A percentile compares a stretch with the other conserved stretches of the same genome.
phyloP scores from a whole-genome alignment of 2,888 invertebrate species.

The Nomada ferruginata region DNA sequence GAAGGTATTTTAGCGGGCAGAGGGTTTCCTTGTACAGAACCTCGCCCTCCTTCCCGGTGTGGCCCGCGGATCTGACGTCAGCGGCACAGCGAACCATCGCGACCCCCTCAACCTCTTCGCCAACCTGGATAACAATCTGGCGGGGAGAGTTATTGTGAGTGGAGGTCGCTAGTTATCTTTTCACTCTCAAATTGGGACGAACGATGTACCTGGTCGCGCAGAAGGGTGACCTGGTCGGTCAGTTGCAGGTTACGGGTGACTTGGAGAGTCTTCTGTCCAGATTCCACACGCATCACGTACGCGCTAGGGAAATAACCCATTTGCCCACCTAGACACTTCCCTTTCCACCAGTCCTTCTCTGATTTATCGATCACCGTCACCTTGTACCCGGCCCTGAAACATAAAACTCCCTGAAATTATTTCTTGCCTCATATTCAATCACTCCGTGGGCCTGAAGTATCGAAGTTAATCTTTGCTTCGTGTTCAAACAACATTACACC shows the following conservation, averaged over 20 bases:
- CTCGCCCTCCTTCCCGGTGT: slow-evolving; percentile 80
- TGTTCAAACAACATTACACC: no score
- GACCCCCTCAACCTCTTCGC: slow-evolving; percentile 96
- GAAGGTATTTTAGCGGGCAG: slow-evolving; percentile 96
- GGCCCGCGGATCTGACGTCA: slow-evolving; percentile 87
- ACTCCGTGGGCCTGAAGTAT: neutral
- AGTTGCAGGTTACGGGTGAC: slow-evolving; percentile 94
- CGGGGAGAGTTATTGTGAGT: neutral
- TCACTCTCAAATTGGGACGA: neutral
- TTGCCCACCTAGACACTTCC: slow-evolving; percentile 94
- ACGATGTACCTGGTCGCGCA: slow-evolving; percentile 80
- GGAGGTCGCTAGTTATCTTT: neutral
- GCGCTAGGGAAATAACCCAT: slow-evolving; percentile 97
- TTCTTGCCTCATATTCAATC: neutral
- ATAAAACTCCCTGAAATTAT: neutral
- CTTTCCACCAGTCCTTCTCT: slow-evolving; percentile 99
- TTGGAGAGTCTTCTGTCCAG: slow-evolving; percentile 95
- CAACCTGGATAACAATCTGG: slow-evolving; percentile 95
- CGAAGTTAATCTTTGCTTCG: no score
- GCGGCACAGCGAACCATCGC: slow-evolving; percentile 97
- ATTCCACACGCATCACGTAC: slow-evolving; percentile 95
- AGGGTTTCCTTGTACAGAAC: slow-evolving; percentile 88
- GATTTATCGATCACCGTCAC: slow-evolving; percentile 97
- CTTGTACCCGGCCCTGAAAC: slow-evolving; percentile 84
- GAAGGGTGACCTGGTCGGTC: slow-evolving; percentile 86